These are phyloP conservation scores for Procapra przewalskii DNA, from an alignment of 2,113 vertebrate species.

Conservation along the genomic window DNA sequence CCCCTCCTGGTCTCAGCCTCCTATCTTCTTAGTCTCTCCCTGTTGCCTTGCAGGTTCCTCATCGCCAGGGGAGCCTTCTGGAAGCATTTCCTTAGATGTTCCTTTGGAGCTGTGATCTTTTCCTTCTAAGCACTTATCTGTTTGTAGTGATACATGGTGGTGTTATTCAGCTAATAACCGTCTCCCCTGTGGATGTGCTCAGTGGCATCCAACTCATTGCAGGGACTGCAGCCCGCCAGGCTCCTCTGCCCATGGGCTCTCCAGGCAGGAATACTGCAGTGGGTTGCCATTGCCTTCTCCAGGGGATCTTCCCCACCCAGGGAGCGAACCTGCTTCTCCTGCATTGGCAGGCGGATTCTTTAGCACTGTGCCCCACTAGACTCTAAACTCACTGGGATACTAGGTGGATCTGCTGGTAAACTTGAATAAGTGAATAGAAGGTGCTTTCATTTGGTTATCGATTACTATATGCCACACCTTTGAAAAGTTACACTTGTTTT, in stretches of 20 bases:
- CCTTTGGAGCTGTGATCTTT: neutral
- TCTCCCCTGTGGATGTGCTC: neutral
- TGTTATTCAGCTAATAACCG: neutral
- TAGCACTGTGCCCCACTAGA: neutral
- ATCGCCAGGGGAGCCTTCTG: neutral
- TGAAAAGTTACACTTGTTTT: neutral
- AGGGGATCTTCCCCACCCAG: neutral
- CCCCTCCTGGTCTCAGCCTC: neutral
- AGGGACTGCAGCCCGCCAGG: neutral
- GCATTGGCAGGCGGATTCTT: neutral
- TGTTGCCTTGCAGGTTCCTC: neutral
- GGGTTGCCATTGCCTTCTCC: neutral
- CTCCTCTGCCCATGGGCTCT: neutral
- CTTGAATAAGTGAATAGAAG: neutral
- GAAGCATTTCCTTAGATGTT: neutral
- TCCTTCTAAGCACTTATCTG: neutral
- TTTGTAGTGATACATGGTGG: neutral
- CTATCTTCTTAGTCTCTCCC: neutral
- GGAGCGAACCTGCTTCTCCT: neutral
- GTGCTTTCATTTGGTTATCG: neutral
- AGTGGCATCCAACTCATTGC: neutral
- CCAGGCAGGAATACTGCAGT: neutral
- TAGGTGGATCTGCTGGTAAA: neutral
- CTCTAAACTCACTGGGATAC: neutral
- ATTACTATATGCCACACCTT: neutral